Conservation (phyloP, 2,888 invertebrate genomes). For the Rhingia rostrata region DNA sequence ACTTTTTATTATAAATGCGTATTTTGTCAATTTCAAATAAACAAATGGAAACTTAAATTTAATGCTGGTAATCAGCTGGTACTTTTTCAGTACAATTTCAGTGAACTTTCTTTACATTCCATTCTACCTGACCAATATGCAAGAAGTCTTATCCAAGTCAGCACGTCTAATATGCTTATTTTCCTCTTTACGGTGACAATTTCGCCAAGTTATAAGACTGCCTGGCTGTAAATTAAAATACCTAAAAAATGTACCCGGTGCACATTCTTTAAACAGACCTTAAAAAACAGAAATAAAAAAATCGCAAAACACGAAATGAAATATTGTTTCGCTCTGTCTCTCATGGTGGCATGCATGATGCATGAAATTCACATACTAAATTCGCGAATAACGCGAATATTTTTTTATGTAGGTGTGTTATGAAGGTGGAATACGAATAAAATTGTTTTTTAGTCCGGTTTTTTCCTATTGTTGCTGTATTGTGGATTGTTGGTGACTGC, state of each 20-base stretch:
- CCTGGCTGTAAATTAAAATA: slow-evolving; percentile 6
- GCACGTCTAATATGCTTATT: slow-evolving; percentile 1
- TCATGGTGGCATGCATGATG: slow-evolving; percentile 63
- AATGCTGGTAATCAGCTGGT: too few species aligned
- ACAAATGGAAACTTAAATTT: too few species aligned
- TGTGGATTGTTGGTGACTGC: slow-evolving; percentile 33
- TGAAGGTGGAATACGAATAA: slow-evolving; percentile 43
- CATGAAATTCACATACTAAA: slow-evolving; percentile 69
- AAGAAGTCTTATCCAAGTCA: slow-evolving; percentile 24
- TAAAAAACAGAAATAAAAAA: neutral
- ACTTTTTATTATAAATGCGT: too few species aligned
- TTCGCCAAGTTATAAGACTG: slow-evolving; percentile 23
- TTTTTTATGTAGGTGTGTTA: slow-evolving; percentile 37
- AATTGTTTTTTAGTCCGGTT: slow-evolving; percentile 53
- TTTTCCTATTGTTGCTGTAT: slow-evolving; percentile 45
- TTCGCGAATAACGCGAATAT: slow-evolving; percentile 55
- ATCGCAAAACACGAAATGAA: slow-evolving; percentile 62
- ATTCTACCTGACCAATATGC: slow-evolving; percentile 29
- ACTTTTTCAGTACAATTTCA: too few species aligned
- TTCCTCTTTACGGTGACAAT: slow-evolving; percentile 29
- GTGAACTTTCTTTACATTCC: slow-evolving; percentile 27
- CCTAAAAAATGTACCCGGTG: slow-evolving; percentile 28
- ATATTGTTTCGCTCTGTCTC: slow-evolving; percentile 73
- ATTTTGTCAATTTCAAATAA: too few species aligned
- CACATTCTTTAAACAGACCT: slow-evolving; percentile 27